phyloP scores from a whole-genome alignment of 2,888 invertebrate species.

The Hyalella azteca region DNA sequence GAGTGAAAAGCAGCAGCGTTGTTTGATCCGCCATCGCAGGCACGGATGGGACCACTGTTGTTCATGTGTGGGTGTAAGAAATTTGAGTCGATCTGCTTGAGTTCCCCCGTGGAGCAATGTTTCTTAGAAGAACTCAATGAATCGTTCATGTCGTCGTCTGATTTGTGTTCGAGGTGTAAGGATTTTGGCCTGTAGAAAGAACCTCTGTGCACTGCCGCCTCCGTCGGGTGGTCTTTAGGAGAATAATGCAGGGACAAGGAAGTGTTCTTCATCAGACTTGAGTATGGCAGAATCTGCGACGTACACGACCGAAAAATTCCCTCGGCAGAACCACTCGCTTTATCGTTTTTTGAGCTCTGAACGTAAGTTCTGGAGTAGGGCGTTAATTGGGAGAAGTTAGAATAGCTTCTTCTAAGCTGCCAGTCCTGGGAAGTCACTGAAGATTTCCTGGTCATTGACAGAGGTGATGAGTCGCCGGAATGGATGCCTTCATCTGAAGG shows the following conservation, averaged over 20 bases:
- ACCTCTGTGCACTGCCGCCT: neutral
- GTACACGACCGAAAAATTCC: neutral
- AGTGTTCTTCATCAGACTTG: neutral
- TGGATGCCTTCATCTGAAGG: conserved; percentile 1
- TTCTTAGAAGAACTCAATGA: neutral
- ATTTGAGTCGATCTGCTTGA: conserved; percentile 13
- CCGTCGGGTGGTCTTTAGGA: neutral
- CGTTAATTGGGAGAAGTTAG: neutral
- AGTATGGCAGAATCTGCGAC: conserved; percentile 4
- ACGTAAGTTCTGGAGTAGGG: conserved; percentile 3
- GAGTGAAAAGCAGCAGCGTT: too few species aligned
- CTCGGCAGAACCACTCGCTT: neutral
- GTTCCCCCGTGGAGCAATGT: neutral
- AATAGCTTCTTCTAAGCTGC: conserved; percentile 24
- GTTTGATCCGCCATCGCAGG: neutral
- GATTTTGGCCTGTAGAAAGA: conserved; percentile 8
- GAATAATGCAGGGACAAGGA: conserved; percentile 22
- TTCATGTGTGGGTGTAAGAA: neutral
- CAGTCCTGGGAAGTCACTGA: conserved; percentile 21
- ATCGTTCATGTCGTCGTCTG: too few species aligned
- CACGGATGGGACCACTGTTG: neutral
- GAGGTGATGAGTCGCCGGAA: conserved; percentile 3
- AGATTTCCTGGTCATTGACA: conserved; percentile 10
- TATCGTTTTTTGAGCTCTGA: neutral
- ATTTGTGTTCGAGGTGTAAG: neutral